Base-by-base conservation (phyloP, 1,140 invertebrate genomes). In the Venturia canescens region DNA sequence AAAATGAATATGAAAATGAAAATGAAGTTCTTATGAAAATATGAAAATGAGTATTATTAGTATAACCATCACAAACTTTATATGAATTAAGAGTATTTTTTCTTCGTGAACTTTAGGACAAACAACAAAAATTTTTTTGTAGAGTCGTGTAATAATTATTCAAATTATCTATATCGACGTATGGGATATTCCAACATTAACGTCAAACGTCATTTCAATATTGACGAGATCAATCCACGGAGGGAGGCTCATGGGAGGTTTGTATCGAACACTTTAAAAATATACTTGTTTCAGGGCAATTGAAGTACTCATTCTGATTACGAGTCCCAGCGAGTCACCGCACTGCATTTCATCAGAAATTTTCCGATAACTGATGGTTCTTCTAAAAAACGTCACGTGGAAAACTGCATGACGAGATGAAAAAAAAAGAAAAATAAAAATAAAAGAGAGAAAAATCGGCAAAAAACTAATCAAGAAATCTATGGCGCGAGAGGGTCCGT, bases 381-480 rank as follows among this genome's bases (percentile, higher is more conserved):
- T 3, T 60, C 2, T 60, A n/a, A 60, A 57, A 60, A 60, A 60
- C 57, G 57, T 60, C 16, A 60, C 18, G 57, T 60, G 18, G 57
- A 60, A n/a, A 60, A 50, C 48, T 11, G 3, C 57, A n/a, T 60
- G 57, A 60, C 57, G 57, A 60, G 57, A 60, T 60, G n/a, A 60
- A 60, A 60, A 60, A 60, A 60, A 60, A n/a, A n/a, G n/a, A n/a
- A n/a, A n/a, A n/a, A n/a, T n/a, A n/a, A 48, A 48, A 9, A 48
- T 16, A n/a, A n/a, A n/a, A n/a, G n/a, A n/a, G n/a, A 50, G 11
- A 50, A 50, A 50, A 50, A 50, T 50, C 1, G 48, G 13, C 4
- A 60, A 60, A 60, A 60, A 60, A 60, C 23, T 60, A 60, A 60
- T 60, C 57, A 60, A 60, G 57, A 60, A 60, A 60, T 60, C 57